These are phyloP conservation scores for Scytalopus superciliaris DNA, from an alignment of 2,113 vertebrate species.

Conservation along the genomic window DNA sequence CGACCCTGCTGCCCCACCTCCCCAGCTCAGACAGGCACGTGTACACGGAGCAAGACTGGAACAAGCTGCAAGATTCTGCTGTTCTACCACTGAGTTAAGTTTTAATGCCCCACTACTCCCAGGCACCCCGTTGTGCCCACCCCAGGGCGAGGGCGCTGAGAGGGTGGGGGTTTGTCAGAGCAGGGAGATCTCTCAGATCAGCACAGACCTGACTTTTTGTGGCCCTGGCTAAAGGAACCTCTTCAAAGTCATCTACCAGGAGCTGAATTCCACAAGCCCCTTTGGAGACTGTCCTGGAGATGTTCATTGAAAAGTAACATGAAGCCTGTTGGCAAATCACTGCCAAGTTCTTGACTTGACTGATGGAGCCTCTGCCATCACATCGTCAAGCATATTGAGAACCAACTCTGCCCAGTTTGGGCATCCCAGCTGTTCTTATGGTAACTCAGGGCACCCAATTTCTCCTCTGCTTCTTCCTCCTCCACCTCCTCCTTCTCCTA, in stretches of 20 bases:
- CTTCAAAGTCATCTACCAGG: background rate
- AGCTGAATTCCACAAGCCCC: background rate
- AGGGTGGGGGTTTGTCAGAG: background rate
- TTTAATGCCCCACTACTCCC: no score
- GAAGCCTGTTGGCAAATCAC: background rate
- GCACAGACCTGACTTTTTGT: background rate
- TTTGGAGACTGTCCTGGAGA: background rate
- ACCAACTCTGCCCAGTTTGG: background rate
- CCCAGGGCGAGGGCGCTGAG: background rate
- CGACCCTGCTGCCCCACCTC: fast-evolving
- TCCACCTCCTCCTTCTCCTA: background rate
- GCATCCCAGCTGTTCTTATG: fast-evolving
- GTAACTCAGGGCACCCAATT: background rate
- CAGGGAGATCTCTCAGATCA: background rate
- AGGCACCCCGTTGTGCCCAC: fast-evolving
- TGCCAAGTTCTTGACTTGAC: fast-evolving
- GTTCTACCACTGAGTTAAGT: background rate
- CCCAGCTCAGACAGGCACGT: background rate
- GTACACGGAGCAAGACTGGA: fast-evolving
- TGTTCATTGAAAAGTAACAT: background rate
- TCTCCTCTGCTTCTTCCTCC: background rate
- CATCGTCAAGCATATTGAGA: background rate
- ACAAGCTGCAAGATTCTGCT: background rate
- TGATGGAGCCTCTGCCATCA: background rate
- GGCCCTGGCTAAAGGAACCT: background rate